Percentiles rank a stretch among this genome's conserved stretches.
Conservation (phyloP, 2,797 vertebrate species). For the Arremon aurantiirostris region DNA sequence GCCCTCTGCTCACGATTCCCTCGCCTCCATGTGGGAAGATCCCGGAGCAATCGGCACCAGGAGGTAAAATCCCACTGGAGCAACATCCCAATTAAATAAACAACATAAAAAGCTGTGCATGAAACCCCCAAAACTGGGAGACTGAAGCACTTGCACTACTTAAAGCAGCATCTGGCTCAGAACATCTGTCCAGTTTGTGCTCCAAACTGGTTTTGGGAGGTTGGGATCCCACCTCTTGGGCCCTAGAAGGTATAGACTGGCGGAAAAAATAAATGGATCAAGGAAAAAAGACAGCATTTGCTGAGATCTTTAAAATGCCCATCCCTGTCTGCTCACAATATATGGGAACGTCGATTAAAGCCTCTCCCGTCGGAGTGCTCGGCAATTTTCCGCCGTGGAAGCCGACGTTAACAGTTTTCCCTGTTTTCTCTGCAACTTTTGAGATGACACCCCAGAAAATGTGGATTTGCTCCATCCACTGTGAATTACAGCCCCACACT, state of each 20-base stretch:
- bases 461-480: not conserved
- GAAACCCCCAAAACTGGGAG: not conserved
- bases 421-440: not conserved
- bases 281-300: not conserved
- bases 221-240: not conserved
- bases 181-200: not conserved
- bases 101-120: not conserved
- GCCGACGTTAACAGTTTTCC: not conserved
- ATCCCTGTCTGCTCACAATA: not conserved
- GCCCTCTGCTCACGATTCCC: not conserved
- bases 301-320: not conserved
- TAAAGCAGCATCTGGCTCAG: not conserved
- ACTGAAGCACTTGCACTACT: no score
- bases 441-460: not conserved
- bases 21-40: fast-evolving
- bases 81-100: not conserved
- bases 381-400: not conserved
- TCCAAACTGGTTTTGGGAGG: not conserved
- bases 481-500: fast-evolving
- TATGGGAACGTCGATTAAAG: not conserved
- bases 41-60: fast-evolving
- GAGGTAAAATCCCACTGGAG: not conserved
- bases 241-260: no score
- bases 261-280: not conserved
- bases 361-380: not conserved